phyloP scores from a whole-genome alignment of 2,797 vertebrate species.

The Lepus oiostolus region DNA sequence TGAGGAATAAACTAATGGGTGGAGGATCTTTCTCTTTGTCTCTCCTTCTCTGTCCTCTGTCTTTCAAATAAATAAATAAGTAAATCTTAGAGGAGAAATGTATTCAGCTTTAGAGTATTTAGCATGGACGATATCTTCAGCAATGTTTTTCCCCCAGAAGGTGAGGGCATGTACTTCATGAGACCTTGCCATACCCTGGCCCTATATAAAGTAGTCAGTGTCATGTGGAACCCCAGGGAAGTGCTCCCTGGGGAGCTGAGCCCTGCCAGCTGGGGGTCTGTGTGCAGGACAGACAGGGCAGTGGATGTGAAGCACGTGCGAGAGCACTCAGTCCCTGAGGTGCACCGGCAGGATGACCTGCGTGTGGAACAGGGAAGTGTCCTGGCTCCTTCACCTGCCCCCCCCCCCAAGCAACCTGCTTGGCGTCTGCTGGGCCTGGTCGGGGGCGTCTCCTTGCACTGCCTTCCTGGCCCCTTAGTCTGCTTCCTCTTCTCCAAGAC shows the following conservation, averaged over 20 bases:
- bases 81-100: background rate
- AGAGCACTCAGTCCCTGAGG: background rate
- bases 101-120: background rate
- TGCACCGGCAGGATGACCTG: no score
- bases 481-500: background rate
- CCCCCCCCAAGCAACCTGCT: no score
- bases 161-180: background rate
- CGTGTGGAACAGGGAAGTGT: no score
- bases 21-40: no score
- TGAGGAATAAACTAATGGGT: no score
- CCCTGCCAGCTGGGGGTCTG: background rate
- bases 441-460: background rate
- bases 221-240: background rate
- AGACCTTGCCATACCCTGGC: background rate
- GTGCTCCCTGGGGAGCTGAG: background rate
- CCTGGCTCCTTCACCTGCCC: background rate
- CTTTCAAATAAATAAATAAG: no score
- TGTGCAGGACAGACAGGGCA: background rate
- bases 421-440: no score
- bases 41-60: no score
- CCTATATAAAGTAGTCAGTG: background rate
- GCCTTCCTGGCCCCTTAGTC: background rate
- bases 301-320: background rate
- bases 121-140: background rate
- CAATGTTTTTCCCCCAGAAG: background rate